These are phyloP conservation scores for Dryoscopus gambensis DNA, from an alignment of 2,113 vertebrate species.

Conservation along the genomic window DNA sequence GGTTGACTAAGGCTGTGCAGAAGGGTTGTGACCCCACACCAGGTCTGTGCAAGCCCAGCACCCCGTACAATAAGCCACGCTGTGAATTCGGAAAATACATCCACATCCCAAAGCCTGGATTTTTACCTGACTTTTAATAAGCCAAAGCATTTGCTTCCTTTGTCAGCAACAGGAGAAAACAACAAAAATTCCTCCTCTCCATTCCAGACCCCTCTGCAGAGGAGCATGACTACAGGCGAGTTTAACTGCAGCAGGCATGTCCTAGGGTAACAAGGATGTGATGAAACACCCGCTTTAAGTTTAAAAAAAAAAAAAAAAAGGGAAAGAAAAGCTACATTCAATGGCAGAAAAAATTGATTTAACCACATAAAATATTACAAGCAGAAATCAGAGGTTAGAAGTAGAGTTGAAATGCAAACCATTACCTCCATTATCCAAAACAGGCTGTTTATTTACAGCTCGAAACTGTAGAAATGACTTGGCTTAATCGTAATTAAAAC, in stretches of 20 bases:
- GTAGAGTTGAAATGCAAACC: slow-evolving; percentile 55
- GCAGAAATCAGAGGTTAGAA: slow-evolving; percentile 60
- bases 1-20: neutral
- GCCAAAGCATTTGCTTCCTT: neutral
- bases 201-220: neutral
- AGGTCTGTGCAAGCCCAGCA: neutral
- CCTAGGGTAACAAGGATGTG: slow-evolving; percentile 26
- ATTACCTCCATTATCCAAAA: slow-evolving; percentile 61
- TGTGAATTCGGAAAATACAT: neutral
- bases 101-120: neutral
- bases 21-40: neutral
- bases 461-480: slow-evolving; percentile 8
- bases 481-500: slow-evolving; percentile 60
- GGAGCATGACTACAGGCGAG: neutral
- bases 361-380: slow-evolving; percentile 59
- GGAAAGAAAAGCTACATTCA: slow-evolving; percentile 3
- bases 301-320: neutral
- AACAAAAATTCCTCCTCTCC: neutral
- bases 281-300: neutral
- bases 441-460: slow-evolving; percentile 39
- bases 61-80: rapidly evolving
- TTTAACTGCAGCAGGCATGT: slow-evolving; percentile 15
- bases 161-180: neutral
- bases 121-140: neutral
- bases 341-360: slow-evolving; percentile 67